phyloP scores from a whole-genome alignment of 2,113 vertebrate species.

The Albula glossodonta region DNA sequence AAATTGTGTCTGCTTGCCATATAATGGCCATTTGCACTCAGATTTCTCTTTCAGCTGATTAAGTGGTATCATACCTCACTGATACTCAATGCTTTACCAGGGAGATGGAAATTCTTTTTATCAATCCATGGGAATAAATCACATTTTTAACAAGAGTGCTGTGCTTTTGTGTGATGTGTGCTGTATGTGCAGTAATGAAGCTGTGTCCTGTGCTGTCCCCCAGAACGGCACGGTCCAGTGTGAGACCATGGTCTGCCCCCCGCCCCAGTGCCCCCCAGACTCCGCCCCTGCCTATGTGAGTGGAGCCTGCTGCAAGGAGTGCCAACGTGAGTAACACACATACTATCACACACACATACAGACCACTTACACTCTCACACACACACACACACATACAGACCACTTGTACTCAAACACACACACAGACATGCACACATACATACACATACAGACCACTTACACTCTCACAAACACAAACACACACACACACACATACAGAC shows the following conservation, averaged over 20 bases:
- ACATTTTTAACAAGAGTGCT: too few species aligned
- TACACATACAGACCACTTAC: conserved; percentile 29
- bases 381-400: not conserved
- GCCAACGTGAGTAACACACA: conserved; percentile 73
- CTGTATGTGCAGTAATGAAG: not conserved
- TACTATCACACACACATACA: not conserved
- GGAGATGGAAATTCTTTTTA: too few species aligned
- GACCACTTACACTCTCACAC: too few species aligned
- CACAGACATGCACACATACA: conserved; percentile 31
- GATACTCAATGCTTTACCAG: too few species aligned
- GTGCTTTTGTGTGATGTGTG: not conserved
- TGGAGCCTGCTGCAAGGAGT: conserved; percentile 85
- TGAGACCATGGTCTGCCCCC: conserved; percentile 72
- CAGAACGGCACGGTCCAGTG: conserved; percentile 85
- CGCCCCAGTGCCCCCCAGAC: conserved; percentile 70
- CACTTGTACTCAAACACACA: conserved; percentile 39
- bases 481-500: conserved; percentile 1
- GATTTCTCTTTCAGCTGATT: too few species aligned
- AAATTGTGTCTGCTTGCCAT: not conserved
- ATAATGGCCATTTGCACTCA: not conserved
- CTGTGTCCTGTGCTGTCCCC: conserved; percentile 37
- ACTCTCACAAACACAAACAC: not conserved
- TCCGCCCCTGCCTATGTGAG: conserved; percentile 76
- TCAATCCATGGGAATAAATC: too few species aligned
- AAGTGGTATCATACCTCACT: too few species aligned